Evolutionary conservation across 2,113 vertebrate species (phyloP).

Genomic region (Catharus fuscescens): DNA sequence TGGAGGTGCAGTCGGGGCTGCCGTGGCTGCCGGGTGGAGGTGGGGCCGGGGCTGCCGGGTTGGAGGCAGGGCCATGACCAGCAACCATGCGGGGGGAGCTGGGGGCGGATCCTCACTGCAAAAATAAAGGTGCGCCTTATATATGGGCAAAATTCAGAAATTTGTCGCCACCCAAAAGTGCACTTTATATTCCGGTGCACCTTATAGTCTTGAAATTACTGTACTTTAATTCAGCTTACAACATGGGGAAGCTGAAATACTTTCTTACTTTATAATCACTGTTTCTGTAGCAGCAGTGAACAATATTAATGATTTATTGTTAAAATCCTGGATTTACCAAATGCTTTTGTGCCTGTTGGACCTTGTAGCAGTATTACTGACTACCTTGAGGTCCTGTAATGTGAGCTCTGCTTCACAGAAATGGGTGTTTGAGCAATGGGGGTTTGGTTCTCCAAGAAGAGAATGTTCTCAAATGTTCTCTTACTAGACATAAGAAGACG

Average conservation of each 20-base stretch:
- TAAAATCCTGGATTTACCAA: neutral
- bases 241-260: neutral
- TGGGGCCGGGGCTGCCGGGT: too few relatives aligned
- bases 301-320: neutral
- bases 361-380: neutral
- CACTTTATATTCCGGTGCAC: too few relatives aligned
- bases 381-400: neutral
- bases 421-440: neutral
- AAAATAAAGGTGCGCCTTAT: too few relatives aligned
- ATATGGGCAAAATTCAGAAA: too few relatives aligned
- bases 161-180: too few relatives aligned
- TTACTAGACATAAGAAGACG: neutral
- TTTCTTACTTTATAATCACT: neutral
- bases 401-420: neutral
- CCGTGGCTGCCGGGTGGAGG: too few relatives aligned
- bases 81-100: too few relatives aligned
- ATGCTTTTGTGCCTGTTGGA: neutral
- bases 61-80: too few relatives aligned
- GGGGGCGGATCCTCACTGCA: too few relatives aligned
- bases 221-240: neutral
- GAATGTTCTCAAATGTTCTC: neutral
- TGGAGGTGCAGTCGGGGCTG: too few relatives aligned
- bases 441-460: neutral
- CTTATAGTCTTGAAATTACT: too few relatives aligned
- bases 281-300: neutral